phyloP scores from a whole-genome alignment of 2,888 invertebrate genomes.

The Ommatoiulus sabulosus region DNA sequence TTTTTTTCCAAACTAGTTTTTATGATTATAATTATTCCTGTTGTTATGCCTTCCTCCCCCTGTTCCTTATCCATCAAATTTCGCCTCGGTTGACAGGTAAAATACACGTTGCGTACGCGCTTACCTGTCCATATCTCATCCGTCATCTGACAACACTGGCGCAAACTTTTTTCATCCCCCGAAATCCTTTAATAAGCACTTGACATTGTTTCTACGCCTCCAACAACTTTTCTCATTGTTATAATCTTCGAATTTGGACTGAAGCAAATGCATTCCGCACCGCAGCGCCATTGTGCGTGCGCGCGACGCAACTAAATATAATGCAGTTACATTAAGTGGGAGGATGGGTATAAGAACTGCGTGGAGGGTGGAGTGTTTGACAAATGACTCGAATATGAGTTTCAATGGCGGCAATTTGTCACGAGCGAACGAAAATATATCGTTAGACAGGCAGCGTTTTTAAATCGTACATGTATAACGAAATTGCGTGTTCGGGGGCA shows the following conservation, averaged over 20 bases:
- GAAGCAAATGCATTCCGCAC: neutral
- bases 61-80: conserved; percentile 16
- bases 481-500: conserved; percentile 4
- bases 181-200: conserved; percentile 4
- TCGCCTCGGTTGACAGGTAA: conserved; percentile 4
- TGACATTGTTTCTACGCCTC: conserved; percentile 40
- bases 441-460: neutral
- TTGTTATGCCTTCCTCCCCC: neutral
- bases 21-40: conserved; percentile 35
- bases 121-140: conserved; percentile 10
- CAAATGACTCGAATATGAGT: conserved; percentile 32
- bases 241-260: neutral
- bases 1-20: neutral
- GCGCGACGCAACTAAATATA: conserved; percentile 2
- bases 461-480: neutral
- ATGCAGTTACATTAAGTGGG: neutral
- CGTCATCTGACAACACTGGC: conserved; percentile 36
- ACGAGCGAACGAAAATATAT: conserved; percentile 12
- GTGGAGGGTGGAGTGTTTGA: neutral
- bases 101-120: conserved; percentile 7
- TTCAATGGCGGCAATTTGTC: conserved; percentile 43
- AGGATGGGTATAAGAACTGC: neutral
- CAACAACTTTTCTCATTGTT: conserved; percentile 40
- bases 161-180: neutral
- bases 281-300: neutral